phyloP scores from a whole-genome alignment of 1,140 invertebrate species.

The Leptestheria dahalacensis region DNA sequence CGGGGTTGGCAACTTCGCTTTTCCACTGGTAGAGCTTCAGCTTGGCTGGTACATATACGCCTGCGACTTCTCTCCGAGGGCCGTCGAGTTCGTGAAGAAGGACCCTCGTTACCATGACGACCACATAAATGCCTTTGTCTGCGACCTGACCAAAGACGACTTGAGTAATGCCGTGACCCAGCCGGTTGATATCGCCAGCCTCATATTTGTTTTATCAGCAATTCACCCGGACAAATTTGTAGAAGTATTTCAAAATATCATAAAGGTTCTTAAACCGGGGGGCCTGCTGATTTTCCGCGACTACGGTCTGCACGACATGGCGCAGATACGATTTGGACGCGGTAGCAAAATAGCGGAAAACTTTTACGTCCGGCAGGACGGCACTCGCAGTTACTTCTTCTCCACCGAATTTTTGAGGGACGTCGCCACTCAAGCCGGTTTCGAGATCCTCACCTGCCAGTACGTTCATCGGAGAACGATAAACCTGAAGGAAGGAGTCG shows the following conservation, averaged over 20 bases:
- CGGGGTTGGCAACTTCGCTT: constrained; percentile 93
- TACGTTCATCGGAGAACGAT: constrained; percentile 76
- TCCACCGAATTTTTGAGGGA: constrained; percentile 44
- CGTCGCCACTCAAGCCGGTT: constrained; percentile 49
- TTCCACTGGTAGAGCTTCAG: constrained; percentile 72
- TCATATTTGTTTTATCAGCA: constrained; percentile 66
- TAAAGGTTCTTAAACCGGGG: constrained; percentile 51
- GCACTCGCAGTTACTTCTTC: constrained; percentile 82
- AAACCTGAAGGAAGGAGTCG: constrained; percentile 77
- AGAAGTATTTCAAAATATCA: constrained; percentile 49
- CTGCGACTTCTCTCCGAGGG: constrained; percentile 86
- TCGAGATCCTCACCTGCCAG: constrained; percentile 43
- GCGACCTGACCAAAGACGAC: constrained; percentile 33
- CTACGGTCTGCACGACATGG: constrained; percentile 96
- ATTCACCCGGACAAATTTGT: constrained; percentile 65
- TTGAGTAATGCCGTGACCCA: constrained; percentile 18
- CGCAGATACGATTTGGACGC: constrained; percentile 81
- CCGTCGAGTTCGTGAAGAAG: constrained; percentile 69
- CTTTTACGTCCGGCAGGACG: constrained; percentile 93
- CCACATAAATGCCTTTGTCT: constrained; percentile 54
- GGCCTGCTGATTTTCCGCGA: constrained; percentile 83
- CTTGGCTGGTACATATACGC: constrained; percentile 59
- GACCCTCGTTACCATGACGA: constrained; percentile 42
- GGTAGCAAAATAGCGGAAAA: constrained; percentile 87
- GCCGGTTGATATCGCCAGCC: constrained; percentile 46